Conservation (phyloP, 2,113 vertebrate genomes). For the Turdus rufiventris region DNA sequence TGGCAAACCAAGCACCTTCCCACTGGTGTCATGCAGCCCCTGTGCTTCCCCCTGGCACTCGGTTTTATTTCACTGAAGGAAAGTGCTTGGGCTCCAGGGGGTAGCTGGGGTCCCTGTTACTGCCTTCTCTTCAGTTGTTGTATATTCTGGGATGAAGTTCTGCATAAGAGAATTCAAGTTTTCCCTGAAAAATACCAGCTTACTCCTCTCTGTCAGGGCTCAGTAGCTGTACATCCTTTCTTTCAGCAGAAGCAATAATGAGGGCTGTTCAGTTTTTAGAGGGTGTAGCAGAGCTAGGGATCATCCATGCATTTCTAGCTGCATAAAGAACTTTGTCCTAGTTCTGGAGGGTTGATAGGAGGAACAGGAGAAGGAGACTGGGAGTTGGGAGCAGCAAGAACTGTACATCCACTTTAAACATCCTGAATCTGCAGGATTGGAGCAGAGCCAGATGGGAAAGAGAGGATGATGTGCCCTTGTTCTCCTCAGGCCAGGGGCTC, state of each 20-base stretch:
- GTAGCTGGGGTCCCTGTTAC: background rate
- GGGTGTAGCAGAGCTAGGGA: background rate
- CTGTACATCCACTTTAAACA: too few species aligned
- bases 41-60: background rate
- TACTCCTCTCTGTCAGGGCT: background rate
- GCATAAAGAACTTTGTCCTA: background rate
- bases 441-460: background rate
- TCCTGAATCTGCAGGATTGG: background rate
- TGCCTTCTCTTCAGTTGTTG: background rate
- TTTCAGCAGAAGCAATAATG: background rate
- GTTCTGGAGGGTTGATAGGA: background rate
- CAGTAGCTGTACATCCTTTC: background rate
- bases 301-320: rapidly evolving
- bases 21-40: rapidly evolving
- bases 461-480: background rate
- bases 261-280: background rate
- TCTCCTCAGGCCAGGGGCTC: background rate
- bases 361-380: background rate
- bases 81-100: background rate
- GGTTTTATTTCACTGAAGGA: background rate
- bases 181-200: background rate
- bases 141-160: background rate
- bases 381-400: background rate
- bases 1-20: background rate
- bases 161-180: background rate